Conservation (phyloP, 2,888 invertebrate genomes). For the Orchestes rusci region DNA sequence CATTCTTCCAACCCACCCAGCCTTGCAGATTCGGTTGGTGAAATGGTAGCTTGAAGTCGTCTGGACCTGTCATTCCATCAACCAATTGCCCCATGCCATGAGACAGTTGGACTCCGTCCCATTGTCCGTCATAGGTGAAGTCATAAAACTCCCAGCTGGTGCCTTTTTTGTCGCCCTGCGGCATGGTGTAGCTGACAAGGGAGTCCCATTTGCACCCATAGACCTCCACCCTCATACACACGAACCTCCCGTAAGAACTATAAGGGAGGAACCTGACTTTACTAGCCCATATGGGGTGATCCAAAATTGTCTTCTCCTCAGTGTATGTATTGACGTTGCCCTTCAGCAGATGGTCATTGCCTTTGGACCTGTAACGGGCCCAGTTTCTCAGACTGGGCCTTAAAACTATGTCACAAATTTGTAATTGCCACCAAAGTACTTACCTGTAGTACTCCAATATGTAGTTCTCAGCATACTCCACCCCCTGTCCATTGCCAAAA, state of each 20-base stretch:
- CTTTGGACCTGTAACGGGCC: constrained; percentile 68
- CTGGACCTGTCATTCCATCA: constrained; percentile 72
- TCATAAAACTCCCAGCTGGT: constrained; percentile 77
- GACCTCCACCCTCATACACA: constrained; percentile 85
- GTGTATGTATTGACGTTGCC: constrained; percentile 84
- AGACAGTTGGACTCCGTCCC: constrained; percentile 63
- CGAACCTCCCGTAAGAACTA: constrained; percentile 74
- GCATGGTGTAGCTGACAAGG: constrained; percentile 78
- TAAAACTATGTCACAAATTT: constrained; percentile 1
- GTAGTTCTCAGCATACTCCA: constrained; percentile 79
- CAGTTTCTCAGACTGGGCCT: constrained; percentile 72
- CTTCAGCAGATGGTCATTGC: constrained; percentile 64
- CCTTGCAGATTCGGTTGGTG: constrained; percentile 61
- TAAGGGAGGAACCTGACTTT: constrained; percentile 79
- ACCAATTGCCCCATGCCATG: constrained; percentile 80
- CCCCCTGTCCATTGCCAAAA: constrained; percentile 84
- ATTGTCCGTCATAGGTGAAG: constrained; percentile 76
- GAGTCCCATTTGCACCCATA: constrained; percentile 87
- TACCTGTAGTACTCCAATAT: constrained; percentile 68
- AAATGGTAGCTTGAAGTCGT: constrained; percentile 60
- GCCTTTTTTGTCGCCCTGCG: constrained; percentile 70
- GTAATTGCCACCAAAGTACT: neutral
- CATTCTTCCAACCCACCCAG: constrained; percentile 89
- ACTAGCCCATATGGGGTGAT: constrained; percentile 79
- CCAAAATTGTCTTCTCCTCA: constrained; percentile 65